phyloP scores from a whole-genome alignment of 2,797 vertebrate genomes.

The Crocidura indochinensis region DNA sequence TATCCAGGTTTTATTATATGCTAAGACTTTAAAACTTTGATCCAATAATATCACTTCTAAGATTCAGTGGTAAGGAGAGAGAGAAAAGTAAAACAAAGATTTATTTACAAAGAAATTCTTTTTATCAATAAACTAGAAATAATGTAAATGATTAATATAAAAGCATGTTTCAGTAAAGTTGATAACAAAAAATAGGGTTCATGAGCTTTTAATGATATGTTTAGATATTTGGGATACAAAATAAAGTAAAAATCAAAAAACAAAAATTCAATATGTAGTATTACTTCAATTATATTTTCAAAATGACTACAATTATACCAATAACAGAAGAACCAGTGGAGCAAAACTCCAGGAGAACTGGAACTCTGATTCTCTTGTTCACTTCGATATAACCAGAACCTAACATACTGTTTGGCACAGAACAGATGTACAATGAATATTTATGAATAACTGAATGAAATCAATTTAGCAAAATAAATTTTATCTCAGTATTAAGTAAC shows the following conservation, averaged over 20 bases:
- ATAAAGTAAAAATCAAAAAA: conserved; percentile 47
- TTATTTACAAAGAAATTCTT: conserved; percentile 52
- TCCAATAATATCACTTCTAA: conserved; percentile 34
- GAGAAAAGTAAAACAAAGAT: conserved; percentile 31
- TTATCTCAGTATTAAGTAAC: conserved; percentile 19
- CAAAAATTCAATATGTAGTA: background rate
- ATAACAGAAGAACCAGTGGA: background rate
- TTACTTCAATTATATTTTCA: background rate
- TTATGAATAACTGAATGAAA: conserved; percentile 32
- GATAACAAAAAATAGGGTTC: conserved; percentile 15
- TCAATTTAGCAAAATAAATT: conserved; percentile 37
- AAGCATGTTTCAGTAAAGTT: background rate
- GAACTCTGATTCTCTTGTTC: conserved; percentile 1
- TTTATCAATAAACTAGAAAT: conserved; percentile 40
- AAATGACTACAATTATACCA: conserved; percentile 24
- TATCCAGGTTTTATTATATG: conserved; percentile 4
- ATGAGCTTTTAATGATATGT: conserved; percentile 29
- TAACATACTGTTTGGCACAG: background rate
- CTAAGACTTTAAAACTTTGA: conserved; percentile 25
- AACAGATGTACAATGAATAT: conserved; percentile 25
- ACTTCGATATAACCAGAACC: background rate
- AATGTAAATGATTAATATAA: conserved; percentile 26
- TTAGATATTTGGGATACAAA: conserved; percentile 42
- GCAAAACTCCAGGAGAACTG: background rate
- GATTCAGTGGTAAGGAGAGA: background rate